Evolutionary conservation across 2,888 invertebrate genomes (phyloP).

Genomic region (Eurytoma adleriae): DNA sequence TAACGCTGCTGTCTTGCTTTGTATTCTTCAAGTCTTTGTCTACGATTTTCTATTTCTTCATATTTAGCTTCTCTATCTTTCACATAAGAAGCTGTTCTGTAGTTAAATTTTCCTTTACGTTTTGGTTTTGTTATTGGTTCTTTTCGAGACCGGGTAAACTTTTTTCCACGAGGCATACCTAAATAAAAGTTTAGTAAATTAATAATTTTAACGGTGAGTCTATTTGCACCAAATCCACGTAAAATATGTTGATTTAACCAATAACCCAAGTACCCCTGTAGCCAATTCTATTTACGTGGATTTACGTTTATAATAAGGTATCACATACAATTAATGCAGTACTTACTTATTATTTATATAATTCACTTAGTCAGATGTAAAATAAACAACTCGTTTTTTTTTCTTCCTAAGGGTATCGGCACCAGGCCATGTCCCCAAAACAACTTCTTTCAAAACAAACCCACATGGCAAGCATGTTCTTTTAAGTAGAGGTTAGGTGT

Average conservation of each 20-base stretch:
- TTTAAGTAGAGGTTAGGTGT: conserved; percentile 33
- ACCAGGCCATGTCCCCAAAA: too few relatives aligned
- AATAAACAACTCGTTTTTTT: not conserved
- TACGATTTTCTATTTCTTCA: conserved; percentile 69
- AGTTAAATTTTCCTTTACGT: conserved; percentile 69
- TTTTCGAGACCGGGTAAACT: conserved; percentile 47
- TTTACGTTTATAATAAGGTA: not conserved
- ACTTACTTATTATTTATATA: conserved; percentile 16
- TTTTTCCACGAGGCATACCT: conserved; percentile 51
- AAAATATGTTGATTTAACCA: too few relatives aligned
- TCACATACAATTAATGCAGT: not conserved
- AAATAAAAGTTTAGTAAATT: not conserved
- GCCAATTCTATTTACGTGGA: too few relatives aligned
- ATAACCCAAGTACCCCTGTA: too few relatives aligned
- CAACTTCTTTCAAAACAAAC: conserved; percentile 19
- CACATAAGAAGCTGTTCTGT: conserved; percentile 68
- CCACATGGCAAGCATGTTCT: conserved; percentile 35
- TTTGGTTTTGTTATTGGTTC: conserved; percentile 63
- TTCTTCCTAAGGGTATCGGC: too few relatives aligned
- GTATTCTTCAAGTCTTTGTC: conserved; percentile 76
- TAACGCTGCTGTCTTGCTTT: conserved; percentile 75
- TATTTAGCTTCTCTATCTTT: conserved; percentile 70
- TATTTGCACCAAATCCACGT: too few relatives aligned
- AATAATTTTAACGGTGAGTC: too few relatives aligned
- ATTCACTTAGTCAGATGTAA: conserved; percentile 2